phyloP scores from a whole-genome alignment of 2,888 invertebrate genomes.

The Eristalinus sepulchralis region DNA sequence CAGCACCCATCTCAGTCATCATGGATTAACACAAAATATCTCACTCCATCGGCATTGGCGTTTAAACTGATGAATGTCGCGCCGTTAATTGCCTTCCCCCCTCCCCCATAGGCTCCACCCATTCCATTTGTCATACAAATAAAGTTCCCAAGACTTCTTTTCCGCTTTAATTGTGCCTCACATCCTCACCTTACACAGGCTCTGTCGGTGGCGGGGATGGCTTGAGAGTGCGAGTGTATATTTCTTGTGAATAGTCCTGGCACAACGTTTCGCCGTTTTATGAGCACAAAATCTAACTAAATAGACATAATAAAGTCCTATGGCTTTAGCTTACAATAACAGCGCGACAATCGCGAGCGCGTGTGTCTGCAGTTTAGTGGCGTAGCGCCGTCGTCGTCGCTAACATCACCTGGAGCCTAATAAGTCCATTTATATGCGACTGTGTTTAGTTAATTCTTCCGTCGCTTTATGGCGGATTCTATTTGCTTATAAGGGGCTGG shows the following conservation, averaged over 20 bases:
- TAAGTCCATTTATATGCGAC: slow-evolving; percentile 28
- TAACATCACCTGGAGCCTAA: slow-evolving; percentile 26
- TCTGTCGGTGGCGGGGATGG: neutral
- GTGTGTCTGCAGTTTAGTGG: neutral
- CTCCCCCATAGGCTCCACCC: neutral
- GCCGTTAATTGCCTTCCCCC: neutral
- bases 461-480: slow-evolving; percentile 13
- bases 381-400: too few relatives aligned
- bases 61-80: neutral
- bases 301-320: neutral
- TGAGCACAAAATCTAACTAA: neutral
- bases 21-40: neutral
- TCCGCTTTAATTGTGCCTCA: neutral
- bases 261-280: neutral
- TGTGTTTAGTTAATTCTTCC: slow-evolving; percentile 23
- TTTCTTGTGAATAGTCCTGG: neutral
- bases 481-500: neutral
- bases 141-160: neutral
- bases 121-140: neutral
- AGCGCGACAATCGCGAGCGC: neutral
- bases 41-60: neutral
- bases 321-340: neutral
- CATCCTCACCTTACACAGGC: neutral
- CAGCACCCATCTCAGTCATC: neutral
- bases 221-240: neutral